phyloP scores from a whole-genome alignment of 92 coral and sea anemone genomes.

The Ricordea florida region DNA sequence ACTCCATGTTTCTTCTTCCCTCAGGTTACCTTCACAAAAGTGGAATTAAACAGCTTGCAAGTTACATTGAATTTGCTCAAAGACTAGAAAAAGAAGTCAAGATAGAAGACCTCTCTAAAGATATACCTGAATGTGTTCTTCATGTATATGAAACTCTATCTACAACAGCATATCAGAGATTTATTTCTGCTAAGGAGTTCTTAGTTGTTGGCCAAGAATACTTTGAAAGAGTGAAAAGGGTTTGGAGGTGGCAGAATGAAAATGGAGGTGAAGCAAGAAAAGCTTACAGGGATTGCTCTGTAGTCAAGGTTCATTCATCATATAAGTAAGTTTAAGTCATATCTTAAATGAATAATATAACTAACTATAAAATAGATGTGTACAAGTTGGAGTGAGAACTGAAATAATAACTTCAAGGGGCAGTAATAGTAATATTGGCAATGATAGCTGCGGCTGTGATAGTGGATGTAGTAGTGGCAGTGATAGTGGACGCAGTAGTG shows the following conservation, averaged over 20 bases:
- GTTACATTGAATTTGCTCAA: constrained; percentile 60
- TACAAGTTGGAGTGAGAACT: too few relatives aligned
- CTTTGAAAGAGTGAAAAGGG: constrained; percentile 53
- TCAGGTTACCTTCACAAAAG: constrained; percentile 75
- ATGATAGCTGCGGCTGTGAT: too few relatives aligned
- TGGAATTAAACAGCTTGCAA: constrained; percentile 67
- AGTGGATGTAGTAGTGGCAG: too few relatives aligned
- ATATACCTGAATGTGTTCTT: constrained; percentile 61
- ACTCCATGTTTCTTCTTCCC: background rate
- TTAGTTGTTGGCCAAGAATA: constrained; percentile 56
- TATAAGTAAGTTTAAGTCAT: constrained; percentile 63
- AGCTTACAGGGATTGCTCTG: constrained; percentile 48
- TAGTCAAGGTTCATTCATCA: constrained; percentile 53
- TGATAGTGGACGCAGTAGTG: too few relatives aligned
- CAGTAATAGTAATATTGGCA: too few relatives aligned
- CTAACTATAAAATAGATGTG: too few relatives aligned
- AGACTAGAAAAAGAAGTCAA: constrained; percentile 40
- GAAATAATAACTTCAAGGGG: too few relatives aligned
- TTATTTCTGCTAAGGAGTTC: constrained; percentile 52
- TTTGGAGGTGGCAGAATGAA: constrained; percentile 77
- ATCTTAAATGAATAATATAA: background rate
- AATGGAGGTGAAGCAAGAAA: constrained; percentile 38
- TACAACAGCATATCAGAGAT: constrained; percentile 41
- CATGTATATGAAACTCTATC: constrained; percentile 57
- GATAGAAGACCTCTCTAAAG: constrained; percentile 45